Conservation (phyloP, 2,797 vertebrate species). For the Liparis tanakae region DNA sequence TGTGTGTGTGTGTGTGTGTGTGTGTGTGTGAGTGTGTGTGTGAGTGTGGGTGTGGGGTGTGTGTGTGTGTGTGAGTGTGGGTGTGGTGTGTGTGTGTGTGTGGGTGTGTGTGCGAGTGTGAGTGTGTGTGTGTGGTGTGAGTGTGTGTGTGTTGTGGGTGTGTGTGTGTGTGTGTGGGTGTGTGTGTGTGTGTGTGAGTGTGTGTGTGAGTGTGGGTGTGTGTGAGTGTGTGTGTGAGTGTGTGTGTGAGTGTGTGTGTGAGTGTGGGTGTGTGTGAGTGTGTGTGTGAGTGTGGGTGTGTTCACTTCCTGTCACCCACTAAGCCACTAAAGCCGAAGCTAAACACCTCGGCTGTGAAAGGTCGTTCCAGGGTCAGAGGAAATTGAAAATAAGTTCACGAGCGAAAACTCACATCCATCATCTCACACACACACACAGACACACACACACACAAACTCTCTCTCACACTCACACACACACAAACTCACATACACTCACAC, state of each 20-base stretch:
- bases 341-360: conserved; percentile 72
- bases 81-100: background rate
- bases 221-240: no score
- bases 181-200: no score
- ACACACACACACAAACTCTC: conserved; percentile 16
- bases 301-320: conserved; percentile 55
- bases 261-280: conserved; percentile 5
- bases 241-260: no score
- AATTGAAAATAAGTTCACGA: conserved; percentile 66
- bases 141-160: no score
- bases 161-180: no score
- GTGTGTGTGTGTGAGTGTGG: no score
- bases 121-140: no score
- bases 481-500: conserved; percentile 12
- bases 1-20: background rate
- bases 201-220: no score
- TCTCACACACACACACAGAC: conserved; percentile 25
- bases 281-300: conserved; percentile 14
- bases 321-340: conserved; percentile 65
- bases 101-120: conserved; percentile 11
- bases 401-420: conserved; percentile 45
- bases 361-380: conserved; percentile 65
- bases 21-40: conserved; percentile 12
- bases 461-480: conserved; percentile 17
- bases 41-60: conserved; percentile 2